Base-by-base conservation (phyloP, 2,888 invertebrate genomes). In the Bhutanitis thaidina region DNA sequence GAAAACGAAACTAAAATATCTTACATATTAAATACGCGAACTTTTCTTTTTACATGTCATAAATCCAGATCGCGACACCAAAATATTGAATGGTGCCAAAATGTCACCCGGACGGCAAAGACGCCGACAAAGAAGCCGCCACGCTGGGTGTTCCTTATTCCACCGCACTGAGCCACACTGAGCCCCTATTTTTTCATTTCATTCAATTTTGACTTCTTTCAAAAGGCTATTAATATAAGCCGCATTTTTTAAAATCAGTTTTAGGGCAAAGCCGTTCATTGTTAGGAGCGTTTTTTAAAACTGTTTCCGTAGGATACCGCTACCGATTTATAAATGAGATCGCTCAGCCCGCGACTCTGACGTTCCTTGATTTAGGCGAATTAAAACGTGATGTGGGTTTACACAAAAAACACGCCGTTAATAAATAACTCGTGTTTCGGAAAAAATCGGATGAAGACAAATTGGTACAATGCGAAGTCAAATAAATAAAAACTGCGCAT, bases 121-220 rank as follows among this genome's bases (percentile, higher is more conserved):
- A 67, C 25, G 69, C 89, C 89, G 88, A 83, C 89, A 87, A 87
- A 84, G 77, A 62, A 30, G 59, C 86, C 86, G 87, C 85, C 88
- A 56, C 81, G 53, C 77, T 89, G 89, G 89, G 89, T 88, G 89
- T 86, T 88, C 86, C 74, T 79, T 79, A 77, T 75, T 71, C 78
- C 69, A 66, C 76, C 77, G 79, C 74, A 69, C 75, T 13, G 51
- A 46, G 36, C 51, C 51, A 43, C 43, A 34, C 47, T 76, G 85
- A 85, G 82, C 85, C 88, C 77, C 77, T 61, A 84, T 86, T 88
- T 89, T 88, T 89, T 89, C 83, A 77, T 81, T 80, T 86, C 87
- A 85, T 89, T 88, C 88, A 88, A 88, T 89, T 88, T 87, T 87
- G 88, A 88, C 88, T 89, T 86, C 86, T 88, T 82, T 86, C 87